Evolutionary conservation across 1,140 invertebrate genomes (phyloP).

Genomic region (Drosophila jambulina): DNA sequence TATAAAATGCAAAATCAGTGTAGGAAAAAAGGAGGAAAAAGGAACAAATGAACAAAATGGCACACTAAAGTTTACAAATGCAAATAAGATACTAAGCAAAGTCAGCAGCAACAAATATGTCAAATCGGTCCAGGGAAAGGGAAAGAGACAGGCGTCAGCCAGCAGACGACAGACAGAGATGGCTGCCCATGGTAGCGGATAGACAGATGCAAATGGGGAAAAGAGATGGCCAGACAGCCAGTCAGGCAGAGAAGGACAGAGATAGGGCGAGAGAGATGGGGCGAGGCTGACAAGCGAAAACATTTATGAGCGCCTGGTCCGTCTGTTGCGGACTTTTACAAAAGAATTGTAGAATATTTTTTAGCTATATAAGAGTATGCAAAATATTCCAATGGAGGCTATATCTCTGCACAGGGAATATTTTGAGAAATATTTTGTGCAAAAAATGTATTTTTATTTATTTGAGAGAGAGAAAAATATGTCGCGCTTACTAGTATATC

Average conservation of each 20-base stretch:
- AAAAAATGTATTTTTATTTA: background rate
- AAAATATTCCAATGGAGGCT: slow-evolving; percentile 49
- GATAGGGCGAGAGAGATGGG: slow-evolving; percentile 6
- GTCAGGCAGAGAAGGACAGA: slow-evolving; percentile 12
- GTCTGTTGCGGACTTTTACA: slow-evolving; percentile 78
- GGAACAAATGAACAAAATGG: slow-evolving; percentile 67
- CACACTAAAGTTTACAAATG: slow-evolving; percentile 81
- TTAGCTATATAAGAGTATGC: slow-evolving; percentile 70
- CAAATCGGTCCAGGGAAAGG: slow-evolving; percentile 52
- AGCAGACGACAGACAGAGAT: slow-evolving; percentile 21
- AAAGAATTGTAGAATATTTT: slow-evolving; percentile 82
- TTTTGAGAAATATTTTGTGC: slow-evolving; percentile 1
- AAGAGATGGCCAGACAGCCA: slow-evolving; percentile 13
- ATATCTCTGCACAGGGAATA: slow-evolving; percentile 15
- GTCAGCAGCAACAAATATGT: slow-evolving; percentile 80
- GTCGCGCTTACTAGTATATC: background rate
- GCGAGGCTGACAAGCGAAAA: slow-evolving; percentile 42
- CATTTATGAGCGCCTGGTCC: slow-evolving; percentile 74
- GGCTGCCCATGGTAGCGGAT: slow-evolving; percentile 13
- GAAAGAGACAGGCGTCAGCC: slow-evolving; percentile 13
- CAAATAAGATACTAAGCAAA: slow-evolving; percentile 81
- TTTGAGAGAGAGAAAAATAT: background rate
- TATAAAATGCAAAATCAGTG: slow-evolving; percentile 61
- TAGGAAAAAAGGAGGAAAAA: slow-evolving; percentile 31
- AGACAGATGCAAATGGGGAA: slow-evolving; percentile 46